phyloP scores from a whole-genome alignment of 2,797 vertebrate species.

The Mus minutoides region DNA sequence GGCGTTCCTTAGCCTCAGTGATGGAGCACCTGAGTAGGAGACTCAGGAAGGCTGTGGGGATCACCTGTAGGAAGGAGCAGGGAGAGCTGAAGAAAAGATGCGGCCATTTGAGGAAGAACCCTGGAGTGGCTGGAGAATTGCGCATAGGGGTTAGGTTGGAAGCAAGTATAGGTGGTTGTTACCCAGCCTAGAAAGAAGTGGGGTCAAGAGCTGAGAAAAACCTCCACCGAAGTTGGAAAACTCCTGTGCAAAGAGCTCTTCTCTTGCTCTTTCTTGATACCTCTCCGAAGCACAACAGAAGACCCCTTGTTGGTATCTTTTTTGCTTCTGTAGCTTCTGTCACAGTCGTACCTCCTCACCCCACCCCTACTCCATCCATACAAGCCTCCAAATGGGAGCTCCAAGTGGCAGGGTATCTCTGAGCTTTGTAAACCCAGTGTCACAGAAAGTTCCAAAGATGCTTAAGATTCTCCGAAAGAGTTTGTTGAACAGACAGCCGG shows the following conservation, averaged over 20 bases:
- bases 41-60: conserved; percentile 88
- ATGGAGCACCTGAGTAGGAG: conserved; percentile 85
- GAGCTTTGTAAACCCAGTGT: conserved; percentile 33
- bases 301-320: background rate
- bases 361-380: background rate
- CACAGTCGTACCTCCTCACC: background rate
- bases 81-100: background rate
- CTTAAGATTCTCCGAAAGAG: background rate
- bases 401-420: background rate
- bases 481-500: background rate
- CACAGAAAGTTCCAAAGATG: background rate
- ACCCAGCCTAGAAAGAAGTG: background rate
- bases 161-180: background rate
- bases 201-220: background rate
- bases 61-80: conserved; percentile 83
- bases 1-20: conserved; percentile 82
- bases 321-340: background rate
- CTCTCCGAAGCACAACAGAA: background rate
- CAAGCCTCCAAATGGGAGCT: background rate
- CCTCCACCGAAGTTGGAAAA: background rate
- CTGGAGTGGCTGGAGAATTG: background rate
- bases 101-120: background rate
- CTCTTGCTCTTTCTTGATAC: background rate
- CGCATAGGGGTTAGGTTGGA: background rate
- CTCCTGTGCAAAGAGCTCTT: background rate